Evolutionary conservation across 2,888 invertebrate species (phyloP).

Genomic region (Chrysopilus asiliformis): DNA sequence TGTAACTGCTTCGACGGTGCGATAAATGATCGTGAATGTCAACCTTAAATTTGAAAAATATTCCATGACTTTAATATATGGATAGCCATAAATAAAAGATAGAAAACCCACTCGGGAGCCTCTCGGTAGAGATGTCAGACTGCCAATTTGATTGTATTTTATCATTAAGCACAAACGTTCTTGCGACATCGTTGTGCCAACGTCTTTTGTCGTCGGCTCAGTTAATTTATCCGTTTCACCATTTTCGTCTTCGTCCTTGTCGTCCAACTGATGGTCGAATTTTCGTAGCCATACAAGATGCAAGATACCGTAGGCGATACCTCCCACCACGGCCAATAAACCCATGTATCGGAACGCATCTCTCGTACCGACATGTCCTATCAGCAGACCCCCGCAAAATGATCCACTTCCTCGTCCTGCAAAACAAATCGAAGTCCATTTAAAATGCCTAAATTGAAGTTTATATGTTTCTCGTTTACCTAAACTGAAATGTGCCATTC

Average conservation of each 20-base stretch:
- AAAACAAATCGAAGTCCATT: conserved; percentile 20
- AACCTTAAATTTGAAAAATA: conserved; percentile 28
- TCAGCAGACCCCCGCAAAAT: conserved; percentile 64
- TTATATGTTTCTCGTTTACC: conserved; percentile 18
- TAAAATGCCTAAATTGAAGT: conserved; percentile 31
- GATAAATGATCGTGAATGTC: conserved; percentile 36
- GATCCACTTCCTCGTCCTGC: conserved; percentile 66
- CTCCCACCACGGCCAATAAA: conserved; percentile 54
- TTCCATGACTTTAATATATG: background rate
- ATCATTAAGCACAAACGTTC: conserved; percentile 62
- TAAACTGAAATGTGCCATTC: conserved; percentile 81
- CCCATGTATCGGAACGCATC: conserved; percentile 72
- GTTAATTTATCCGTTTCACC: conserved; percentile 51
- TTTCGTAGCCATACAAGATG: conserved; percentile 61
- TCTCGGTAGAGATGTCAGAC: conserved; percentile 54
- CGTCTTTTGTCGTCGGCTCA: conserved; percentile 52
- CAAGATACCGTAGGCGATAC: conserved; percentile 53
- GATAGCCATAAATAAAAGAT: background rate
- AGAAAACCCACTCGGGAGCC: conserved; percentile 41
- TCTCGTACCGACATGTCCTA: conserved; percentile 60
- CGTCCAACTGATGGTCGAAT: conserved; percentile 37
- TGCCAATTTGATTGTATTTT: conserved; percentile 62
- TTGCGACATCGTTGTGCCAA: conserved; percentile 54
- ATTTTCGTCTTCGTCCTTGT: conserved; percentile 38
- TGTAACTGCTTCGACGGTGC: conserved; percentile 36